Base-by-base conservation (phyloP, 64 coral and sea anemone genomes). In the Stylophora pistillata region DNA sequence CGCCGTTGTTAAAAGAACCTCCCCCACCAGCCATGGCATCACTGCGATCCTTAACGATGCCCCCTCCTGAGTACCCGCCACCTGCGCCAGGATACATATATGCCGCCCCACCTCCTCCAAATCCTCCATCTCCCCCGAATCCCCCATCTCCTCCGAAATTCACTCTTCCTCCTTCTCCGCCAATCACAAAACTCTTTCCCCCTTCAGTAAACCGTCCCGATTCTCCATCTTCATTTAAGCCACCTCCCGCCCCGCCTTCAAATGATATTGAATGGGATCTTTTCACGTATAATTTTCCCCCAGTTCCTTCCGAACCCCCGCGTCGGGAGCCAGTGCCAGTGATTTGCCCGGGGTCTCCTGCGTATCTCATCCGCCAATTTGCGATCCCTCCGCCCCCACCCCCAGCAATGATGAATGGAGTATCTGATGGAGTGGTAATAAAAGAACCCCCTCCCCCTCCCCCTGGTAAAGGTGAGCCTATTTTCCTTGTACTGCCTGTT, bases 401-500 rank as follows among this genome's bases (percentile, higher is more conserved):
- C 3, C 93, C 93, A 10, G 93, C 93, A 56, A 94, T 79, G 21
- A 94, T 77, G 29, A 94, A 79, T 1, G 88, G 61, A 25, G 13
- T 53, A 26, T 78, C 79, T 25, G 85, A 74, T 25, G 23, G 9
- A 30, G 55, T 64, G 4, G 82, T 86, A 10, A 94, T 82, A 87
- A 94, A 94, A 13, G 81, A 86, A 15, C 93, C 93, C 15, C 93
- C 93, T 60, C 93, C 93, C 54, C 93, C 93, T 47, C 88, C 93
- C 30, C 93, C 93, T 30, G 82, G 63, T 79, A 58, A 41, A 11
- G 33, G 15, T 10, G 23, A 0, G 30, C 88, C 88, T 21, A 1
- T 1, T 21, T 23, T 54, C 3, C 79, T 88, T 26, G 0, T 72
- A 26, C 53, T 68, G 0, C 93, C 93, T 53, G 57, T 17, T 29